phyloP scores from a whole-genome alignment of 2,113 vertebrate species.

The Syrrhaptes paradoxus region DNA sequence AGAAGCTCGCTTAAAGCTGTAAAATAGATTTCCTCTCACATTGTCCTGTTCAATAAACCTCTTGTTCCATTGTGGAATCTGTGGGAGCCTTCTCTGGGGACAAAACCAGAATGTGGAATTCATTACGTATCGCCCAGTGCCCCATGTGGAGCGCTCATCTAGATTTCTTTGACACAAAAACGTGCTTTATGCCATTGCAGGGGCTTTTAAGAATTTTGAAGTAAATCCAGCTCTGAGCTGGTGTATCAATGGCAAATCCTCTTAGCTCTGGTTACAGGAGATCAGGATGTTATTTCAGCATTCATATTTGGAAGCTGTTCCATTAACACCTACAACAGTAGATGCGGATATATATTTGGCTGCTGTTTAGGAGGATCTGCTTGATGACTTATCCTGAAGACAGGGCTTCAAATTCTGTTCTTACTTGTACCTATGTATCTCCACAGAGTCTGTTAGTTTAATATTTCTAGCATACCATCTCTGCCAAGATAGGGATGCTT shows the following conservation, averaged over 20 bases:
- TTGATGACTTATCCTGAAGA: conserved; percentile 42
- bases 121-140: conserved; percentile 21
- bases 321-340: conserved; percentile 75
- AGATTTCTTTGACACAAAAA: conserved; percentile 66
- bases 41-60: conserved; percentile 64
- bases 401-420: conserved; percentile 19
- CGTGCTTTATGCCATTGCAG: conserved; percentile 64
- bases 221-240: conserved; percentile 70
- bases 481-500: not conserved
- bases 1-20: conserved; percentile 23
- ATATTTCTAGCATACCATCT: conserved; percentile 2
- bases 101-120: conserved; percentile 63
- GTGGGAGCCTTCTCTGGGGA: conserved; percentile 54
- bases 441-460: not conserved
- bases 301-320: conserved; percentile 71
- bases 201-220: conserved; percentile 66
- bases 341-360: conserved; percentile 72
- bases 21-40: conserved; percentile 44
- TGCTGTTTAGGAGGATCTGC: conserved; percentile 50
- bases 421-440: not conserved
- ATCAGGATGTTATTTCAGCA: conserved; percentile 73
- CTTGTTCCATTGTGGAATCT: conserved; percentile 50
- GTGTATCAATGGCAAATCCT: conserved; percentile 76
- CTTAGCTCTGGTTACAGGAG: conserved; percentile 71
- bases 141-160: conserved; percentile 40